These are phyloP conservation scores for Agrochola macilenta DNA, from an alignment of 2,888 invertebrate species.

Conservation along the genomic window DNA sequence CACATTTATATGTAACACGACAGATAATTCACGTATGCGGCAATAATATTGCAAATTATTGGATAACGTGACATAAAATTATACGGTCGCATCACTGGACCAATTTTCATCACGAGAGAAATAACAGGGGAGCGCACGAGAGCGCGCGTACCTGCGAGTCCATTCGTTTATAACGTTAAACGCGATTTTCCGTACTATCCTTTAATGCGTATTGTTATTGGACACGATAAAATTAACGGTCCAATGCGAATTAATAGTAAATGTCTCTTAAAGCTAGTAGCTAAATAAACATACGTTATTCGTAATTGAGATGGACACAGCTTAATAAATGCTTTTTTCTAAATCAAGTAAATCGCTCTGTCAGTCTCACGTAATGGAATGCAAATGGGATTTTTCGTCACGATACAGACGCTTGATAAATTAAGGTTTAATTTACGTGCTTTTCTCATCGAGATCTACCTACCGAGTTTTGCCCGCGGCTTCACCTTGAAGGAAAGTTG, in stretches of 20 bases:
- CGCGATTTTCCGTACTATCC: conserved; percentile 56
- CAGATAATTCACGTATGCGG: conserved; percentile 68
- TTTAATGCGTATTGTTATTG: conserved; percentile 64
- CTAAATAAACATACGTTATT: conserved; percentile 46
- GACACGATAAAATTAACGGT: conserved; percentile 60
- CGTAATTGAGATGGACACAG: conserved; percentile 57
- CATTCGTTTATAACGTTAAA: conserved; percentile 61
- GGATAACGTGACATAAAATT: conserved; percentile 74
- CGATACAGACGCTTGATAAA: conserved; percentile 67
- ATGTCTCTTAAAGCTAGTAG: conserved; percentile 57
- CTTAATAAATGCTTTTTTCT: conserved; percentile 69
- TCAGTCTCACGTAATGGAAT: conserved; percentile 74
- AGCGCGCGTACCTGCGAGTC: conserved; percentile 51
- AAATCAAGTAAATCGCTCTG: conserved; percentile 71
- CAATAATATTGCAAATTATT: conserved; percentile 74
- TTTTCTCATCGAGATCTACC: conserved; percentile 51
- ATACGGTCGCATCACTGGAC: conserved; percentile 71
- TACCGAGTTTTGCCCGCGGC: conserved; percentile 41
- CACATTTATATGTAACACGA: conserved; percentile 46
- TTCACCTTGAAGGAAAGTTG: conserved; percentile 48
- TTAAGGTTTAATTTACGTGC: conserved; percentile 64
- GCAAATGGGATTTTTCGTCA: conserved; percentile 71
- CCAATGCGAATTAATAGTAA: conserved; percentile 40
- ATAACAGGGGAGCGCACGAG: conserved; percentile 67
- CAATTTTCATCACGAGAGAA: conserved; percentile 77